A percentile compares a stretch with the other conserved stretches of the same genome.
Conservation (phyloP, 2,113 vertebrate genomes). For the Corythaixoides concolor region DNA sequence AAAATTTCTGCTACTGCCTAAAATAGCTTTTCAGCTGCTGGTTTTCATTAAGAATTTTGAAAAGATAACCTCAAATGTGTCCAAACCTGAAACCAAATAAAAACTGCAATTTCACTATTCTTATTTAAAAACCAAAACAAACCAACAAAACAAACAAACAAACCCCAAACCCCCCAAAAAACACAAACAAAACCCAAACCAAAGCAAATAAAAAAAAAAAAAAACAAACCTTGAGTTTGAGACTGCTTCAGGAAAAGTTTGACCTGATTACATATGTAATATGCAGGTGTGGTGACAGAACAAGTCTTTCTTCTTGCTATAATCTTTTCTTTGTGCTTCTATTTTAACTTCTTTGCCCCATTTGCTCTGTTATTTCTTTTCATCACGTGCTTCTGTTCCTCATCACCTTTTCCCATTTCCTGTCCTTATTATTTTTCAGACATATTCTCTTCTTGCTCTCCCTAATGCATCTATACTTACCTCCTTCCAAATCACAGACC, state of each 20-base stretch:
- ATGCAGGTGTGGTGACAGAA: neutral
- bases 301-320: neutral
- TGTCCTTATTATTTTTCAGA: neutral
- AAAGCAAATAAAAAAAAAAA: too few species aligned
- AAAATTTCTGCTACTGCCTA: neutral
- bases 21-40: neutral
- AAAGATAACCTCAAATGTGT: neutral
- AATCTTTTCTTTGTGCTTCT: neutral
- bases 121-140: neutral
- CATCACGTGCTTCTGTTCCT: neutral
- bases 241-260: neutral
- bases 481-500: neutral
- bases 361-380: neutral
- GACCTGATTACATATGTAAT: neutral
- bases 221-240: neutral
- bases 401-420: neutral
- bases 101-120: neutral
- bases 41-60: neutral
- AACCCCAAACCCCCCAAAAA: neutral
- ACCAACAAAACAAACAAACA: neutral
- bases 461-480: neutral
- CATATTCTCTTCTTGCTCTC: neutral
- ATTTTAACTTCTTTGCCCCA: neutral
- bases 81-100: neutral
- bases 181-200: neutral